Base-by-base conservation (phyloP, 1,140 invertebrate species). In the Mamestra configurata region DNA sequence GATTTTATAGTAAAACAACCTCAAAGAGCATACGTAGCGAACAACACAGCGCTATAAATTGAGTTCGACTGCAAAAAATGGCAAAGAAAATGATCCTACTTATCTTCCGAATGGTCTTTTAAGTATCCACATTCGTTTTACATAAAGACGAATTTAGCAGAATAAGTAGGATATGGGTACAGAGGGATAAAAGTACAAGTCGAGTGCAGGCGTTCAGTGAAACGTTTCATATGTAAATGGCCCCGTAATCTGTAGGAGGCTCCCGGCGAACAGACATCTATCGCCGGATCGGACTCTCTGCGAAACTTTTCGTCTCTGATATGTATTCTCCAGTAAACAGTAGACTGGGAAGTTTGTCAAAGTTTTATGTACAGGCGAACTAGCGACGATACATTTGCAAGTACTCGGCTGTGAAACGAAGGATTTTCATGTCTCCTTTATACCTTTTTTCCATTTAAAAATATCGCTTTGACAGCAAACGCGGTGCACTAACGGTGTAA, bases 141-240 rank as follows among this genome's bases (percentile, higher is more conserved):
- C 78, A 81, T 83, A 82, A 78, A 83, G 85, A 77, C 79, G 82
- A 85, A 87, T 86, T 84, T 89, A 88, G 75, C 77, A 79, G 84
- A 87, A 86, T 84, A 84, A 86, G 84, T 86, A 76, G 87, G 82
- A 84, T 88, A 88, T 81, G 82, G 84, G 61, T 75, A 83, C 80
- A 83, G 79, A 80, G 76, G 88, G 83, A 90, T 91, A 90, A 89
- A 88, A 89, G 86, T 89, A 88, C 83, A 85, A 89, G 86, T 84
- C 86, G 84, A 86, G 82, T 90, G 86, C 90, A 90, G 81, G 88
- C 84, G 86, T 86, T 91, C 89, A 89, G 87, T 88, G 89, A 92
- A 93, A 90, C 92, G 90, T 92, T 93, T 92, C 92, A 90, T 92
- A 93, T 93, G 92, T 92, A 93, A 92, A 93, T 93, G 85, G 81